Evolutionary conservation across 2,888 invertebrate genomes (phyloP).

Genomic region (Synanthedon andrenaeformis): DNA sequence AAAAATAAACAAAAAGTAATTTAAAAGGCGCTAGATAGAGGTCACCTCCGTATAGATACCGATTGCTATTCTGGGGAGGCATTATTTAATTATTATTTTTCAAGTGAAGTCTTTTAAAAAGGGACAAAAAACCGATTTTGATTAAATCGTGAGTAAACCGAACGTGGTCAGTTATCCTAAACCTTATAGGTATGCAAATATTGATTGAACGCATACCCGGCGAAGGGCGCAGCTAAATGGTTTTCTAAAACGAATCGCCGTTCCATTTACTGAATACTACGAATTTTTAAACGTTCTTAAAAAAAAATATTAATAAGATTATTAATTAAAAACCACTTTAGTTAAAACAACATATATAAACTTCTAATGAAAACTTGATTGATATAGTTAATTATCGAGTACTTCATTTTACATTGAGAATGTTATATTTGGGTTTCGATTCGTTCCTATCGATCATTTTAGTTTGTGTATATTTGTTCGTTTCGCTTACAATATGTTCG

Average conservation of each 20-base stretch:
- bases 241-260: not conserved
- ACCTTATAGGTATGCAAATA: slow-evolving; percentile 28
- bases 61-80: not conserved
- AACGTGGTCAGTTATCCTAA: slow-evolving; percentile 33
- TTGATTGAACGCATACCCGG: slow-evolving; percentile 29
- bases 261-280: too few species aligned
- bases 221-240: not conserved
- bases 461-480: not conserved
- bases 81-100: too few species aligned
- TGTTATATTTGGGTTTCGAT: too few species aligned
- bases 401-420: too few species aligned
- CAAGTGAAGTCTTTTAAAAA: too few species aligned
- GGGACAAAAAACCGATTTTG: slow-evolving; percentile 1
- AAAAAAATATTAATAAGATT: too few species aligned
- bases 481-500: not conserved
- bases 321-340: too few species aligned
- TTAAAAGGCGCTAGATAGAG: slow-evolving; percentile 15
- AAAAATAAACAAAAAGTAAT: slow-evolving; percentile 1
- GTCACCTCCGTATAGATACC: not conserved
- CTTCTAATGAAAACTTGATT: too few species aligned
- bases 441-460: too few species aligned
- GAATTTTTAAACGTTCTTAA: too few species aligned
- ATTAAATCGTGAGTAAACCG: slow-evolving; percentile 20
- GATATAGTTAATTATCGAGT: too few species aligned
- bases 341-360: too few species aligned